Evolutionary conservation across 2,113 vertebrate species (phyloP), one percentile per base, ranked within the genome.

Genomic region (Proterorhinus semilunaris): DNA sequence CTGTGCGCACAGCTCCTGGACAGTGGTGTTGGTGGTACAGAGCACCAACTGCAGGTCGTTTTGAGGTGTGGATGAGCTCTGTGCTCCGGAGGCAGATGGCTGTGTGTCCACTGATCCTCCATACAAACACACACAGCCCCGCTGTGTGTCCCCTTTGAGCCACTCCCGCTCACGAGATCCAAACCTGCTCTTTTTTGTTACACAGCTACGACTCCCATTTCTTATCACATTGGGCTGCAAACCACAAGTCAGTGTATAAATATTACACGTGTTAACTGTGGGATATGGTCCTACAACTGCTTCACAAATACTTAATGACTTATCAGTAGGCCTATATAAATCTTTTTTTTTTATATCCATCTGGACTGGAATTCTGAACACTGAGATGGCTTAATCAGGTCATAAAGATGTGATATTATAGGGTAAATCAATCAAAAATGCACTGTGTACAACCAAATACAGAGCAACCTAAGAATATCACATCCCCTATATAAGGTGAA

Each of bases 111-210:
- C 87, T 0, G 94, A 92, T 0, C 81, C 89, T 68, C 95, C 94
- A 8, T 96, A 94, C 1, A 98, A 88, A 66, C 93, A 97, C 58
- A 98, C 92, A 17, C 95, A 98, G 82, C 96, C 97, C 42, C 96
- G 93, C 69, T 92, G 91, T 16, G 92, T 74, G 47, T 96, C 94
- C 64, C 93, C 95, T 72, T 92, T 95, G 52, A 98, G 90, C 97
- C 97, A 98, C 69, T 96, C 94, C 78, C 95, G 89, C 87, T 98
- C 97, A 12, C 95, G 93, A 17, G 96, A 97, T 46, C 95, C 95
- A 49, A 96, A 94, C 15, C 95, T 90, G 50, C 90, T 94, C 89
- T 94, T 95, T 86, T 94, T 91, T 54, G 87, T 95, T 85, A 95
- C 78, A 42, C 95, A 95, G 81, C 92, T 93, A 66, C 93, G 93